phyloP scores from a whole-genome alignment of 1,140 invertebrate genomes.

The Ceratina australensis region DNA sequence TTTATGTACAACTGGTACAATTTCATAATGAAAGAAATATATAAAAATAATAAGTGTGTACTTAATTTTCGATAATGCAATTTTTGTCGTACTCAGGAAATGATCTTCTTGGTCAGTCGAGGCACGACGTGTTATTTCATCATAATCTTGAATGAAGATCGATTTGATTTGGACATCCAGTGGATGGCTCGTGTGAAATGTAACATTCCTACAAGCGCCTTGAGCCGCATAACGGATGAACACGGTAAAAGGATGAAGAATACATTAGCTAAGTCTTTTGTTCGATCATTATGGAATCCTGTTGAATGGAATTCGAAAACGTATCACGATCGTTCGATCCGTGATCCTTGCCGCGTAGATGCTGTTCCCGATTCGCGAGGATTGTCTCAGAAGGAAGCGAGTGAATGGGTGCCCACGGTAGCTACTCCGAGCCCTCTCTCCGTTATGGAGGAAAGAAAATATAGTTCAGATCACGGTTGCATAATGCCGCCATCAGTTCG shows the following conservation, averaged over 20 bases:
- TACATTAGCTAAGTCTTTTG: neutral
- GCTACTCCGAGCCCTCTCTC: constrained; percentile 38
- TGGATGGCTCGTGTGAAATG: constrained; percentile 18
- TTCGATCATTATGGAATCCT: neutral
- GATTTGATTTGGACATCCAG: neutral
- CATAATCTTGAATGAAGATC: too few relatives aligned
- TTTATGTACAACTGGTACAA: too few relatives aligned
- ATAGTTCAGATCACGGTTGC: constrained; percentile 59
- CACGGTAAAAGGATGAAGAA: constrained; percentile 12
- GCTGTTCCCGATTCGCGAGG: constrained; percentile 34
- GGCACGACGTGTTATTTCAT: too few relatives aligned
- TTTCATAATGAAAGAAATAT: too few relatives aligned
- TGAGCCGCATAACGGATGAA: neutral
- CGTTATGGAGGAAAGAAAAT: constrained; percentile 51
- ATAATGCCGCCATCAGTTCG: constrained; percentile 49
- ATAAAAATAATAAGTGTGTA: too few relatives aligned
- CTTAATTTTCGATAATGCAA: too few relatives aligned
- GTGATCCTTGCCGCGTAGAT: neutral
- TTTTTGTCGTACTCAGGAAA: too few relatives aligned
- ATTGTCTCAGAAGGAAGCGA: constrained; percentile 30
- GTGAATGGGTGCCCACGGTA: constrained; percentile 61
- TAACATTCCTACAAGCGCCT: constrained; percentile 2
- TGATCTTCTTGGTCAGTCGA: too few relatives aligned
- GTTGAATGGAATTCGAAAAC: constrained; percentile 39
- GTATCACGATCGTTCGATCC: constrained; percentile 35